Conservation (phyloP, 2,888 invertebrate genomes). For the Eledone cirrhosa region DNA sequence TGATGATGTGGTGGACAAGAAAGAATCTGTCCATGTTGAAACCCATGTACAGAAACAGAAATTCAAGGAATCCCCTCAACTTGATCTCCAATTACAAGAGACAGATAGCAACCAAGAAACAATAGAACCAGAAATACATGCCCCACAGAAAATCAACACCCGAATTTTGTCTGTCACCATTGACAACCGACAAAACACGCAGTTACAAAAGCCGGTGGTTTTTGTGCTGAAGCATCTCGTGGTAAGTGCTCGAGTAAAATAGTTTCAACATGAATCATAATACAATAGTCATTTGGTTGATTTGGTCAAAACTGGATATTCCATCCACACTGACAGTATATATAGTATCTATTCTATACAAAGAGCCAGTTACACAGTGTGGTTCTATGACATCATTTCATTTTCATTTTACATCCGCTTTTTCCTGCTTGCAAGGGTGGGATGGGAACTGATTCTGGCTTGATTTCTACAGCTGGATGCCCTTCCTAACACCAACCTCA, state of each 20-base stretch:
- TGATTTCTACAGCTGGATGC: too few relatives aligned
- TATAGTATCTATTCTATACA: too few relatives aligned
- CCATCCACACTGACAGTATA: too few relatives aligned
- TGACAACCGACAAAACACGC: conserved; percentile 36
- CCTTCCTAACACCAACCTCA: too few relatives aligned
- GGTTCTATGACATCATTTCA: too few relatives aligned
- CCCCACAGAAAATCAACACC: conserved; percentile 44
- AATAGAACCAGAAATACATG: conserved; percentile 22
- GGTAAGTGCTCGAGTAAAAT: conserved; percentile 33
- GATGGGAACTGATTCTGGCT: too few relatives aligned
- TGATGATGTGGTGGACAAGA: not conserved
- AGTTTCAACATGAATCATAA: too few relatives aligned
- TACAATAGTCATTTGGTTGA: too few relatives aligned
- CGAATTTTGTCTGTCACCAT: conserved; percentile 61
- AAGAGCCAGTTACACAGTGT: too few relatives aligned
- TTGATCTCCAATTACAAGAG: not conserved
- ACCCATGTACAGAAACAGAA: not conserved
- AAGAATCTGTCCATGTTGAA: conserved; percentile 7
- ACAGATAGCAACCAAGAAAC: conserved; percentile 26
- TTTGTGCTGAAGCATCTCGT: conserved; percentile 83
- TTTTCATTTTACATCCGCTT: too few relatives aligned
- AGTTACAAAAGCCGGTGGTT: conserved; percentile 75
- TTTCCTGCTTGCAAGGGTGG: too few relatives aligned
- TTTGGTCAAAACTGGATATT: too few relatives aligned
- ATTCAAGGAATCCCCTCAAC: conserved; percentile 4